Evolutionary conservation across 2,797 vertebrate genomes (phyloP), one percentile per base, ranked within the genome.

Genomic region (Phrynocephalus forsythii): DNA sequence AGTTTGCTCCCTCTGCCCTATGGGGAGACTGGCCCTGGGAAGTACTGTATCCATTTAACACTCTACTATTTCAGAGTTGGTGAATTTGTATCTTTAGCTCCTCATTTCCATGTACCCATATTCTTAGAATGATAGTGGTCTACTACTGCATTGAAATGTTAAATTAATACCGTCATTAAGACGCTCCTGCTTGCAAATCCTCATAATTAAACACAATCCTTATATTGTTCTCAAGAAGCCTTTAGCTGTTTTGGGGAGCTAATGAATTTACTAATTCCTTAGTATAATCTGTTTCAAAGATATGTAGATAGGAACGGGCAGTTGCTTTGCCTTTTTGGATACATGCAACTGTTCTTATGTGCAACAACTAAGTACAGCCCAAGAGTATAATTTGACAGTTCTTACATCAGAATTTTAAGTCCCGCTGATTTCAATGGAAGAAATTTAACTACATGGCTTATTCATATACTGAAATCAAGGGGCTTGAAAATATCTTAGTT

Each of bases 51-150:
- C 48, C 77, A 16, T 7, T 15, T 63, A 33, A 3, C 16, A 77
- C 3, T 44, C 56, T 84, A 60, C 52, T 11, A 56, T 30, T 28
- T 44, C 10, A n/a, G 77, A 30, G 83, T 85, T 30, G 84, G 0
- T 63, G 6, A 87, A 87, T 20, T n/a, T 86, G 33, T n/a, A 89
- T 26, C 60, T 80, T 87, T 79, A 90, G 73, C 11, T 52, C 48
- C 30, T 24, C 22, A 11, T 77, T 83, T 63, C 84, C 63, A 80
- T 56, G 3, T 5, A 91, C 90, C 20, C 66, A 15, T 44, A 0
- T 22, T 85, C 93, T 85, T 79, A 73, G 28, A 91, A 68, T 16
- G 86, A 73, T 56, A 89, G 48, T 75, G 16, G 78, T 77, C 44
- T 72, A 79, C 10, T 79, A 16, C 84, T n/a, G 33, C 68, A 81